Evolutionary conservation across 2,888 invertebrate species (phyloP), one percentile per base, ranked within the genome.

Genomic region (Agrotis segetum): DNA sequence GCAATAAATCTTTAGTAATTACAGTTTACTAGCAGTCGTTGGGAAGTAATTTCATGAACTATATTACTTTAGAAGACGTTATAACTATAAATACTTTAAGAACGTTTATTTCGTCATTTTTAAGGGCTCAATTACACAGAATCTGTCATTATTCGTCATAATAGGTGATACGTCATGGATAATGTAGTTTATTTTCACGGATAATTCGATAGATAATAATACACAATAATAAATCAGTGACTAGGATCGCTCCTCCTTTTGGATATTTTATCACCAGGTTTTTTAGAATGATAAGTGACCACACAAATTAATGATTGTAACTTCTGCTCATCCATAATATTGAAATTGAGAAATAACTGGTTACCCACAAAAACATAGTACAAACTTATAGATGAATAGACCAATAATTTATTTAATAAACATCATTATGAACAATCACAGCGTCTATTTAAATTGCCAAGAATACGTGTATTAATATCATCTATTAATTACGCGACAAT

Each of bases 401-500:
- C 61, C 50, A 52, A 65, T 78, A 69, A 78, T 67, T 71, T 71
- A 75, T 78, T 67, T 58, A 69, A 71, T 79, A 68, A 79, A 75
- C 76, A 76, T 79, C 56, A 66, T 76, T 66, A 66, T 29, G 58
- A 50, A 73, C 73, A 77, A 80, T 81, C 75, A 75, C 68, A 74
- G 67, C 62, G 62, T 63, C 60, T 74, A 67, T 81, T 79, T 67
- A 77, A 79, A 71, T 83, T 61, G 60, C 69, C 71, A 69, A 72
- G 76, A 72, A 68, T 72, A 79, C 69, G 67, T 68, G 64, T 71
- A 79, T 70, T 82, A 80, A 82, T 81, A 70, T 72, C 71, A 56
- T 77, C 63, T 74, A 79, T 82, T 82, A 82, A 82, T 79, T 83
- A 77, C 82, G 58, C 59, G 55, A 67, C 58, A 80, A 75, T 80